Percentiles rank a stretch among this genome's conserved stretches.
Conservation (phyloP, 1,140 invertebrate genomes). For the Medauroidea extradentata region DNA sequence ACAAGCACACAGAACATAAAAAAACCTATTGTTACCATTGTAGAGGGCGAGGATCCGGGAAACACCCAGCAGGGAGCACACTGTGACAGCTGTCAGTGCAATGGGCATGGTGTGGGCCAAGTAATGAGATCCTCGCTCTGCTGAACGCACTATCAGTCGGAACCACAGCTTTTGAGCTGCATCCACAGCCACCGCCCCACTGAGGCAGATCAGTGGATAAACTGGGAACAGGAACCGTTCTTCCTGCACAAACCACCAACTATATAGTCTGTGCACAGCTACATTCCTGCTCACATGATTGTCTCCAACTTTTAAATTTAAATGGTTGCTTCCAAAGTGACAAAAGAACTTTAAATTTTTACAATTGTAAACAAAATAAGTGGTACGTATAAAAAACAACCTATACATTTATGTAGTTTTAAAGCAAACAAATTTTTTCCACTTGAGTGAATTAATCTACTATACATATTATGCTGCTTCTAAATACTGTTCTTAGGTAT, state of each 20-base stretch:
- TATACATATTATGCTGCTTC: too few species aligned
- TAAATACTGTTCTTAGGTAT: too few species aligned
- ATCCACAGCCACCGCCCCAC: slow-evolving; percentile 79
- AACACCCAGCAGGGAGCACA: slow-evolving; percentile 53
- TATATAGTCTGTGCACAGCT: neutral
- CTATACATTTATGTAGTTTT: too few species aligned
- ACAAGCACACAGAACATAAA: too few species aligned
- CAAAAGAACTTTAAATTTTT: too few species aligned
- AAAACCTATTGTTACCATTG: slow-evolving; percentile 43
- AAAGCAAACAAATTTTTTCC: too few species aligned
- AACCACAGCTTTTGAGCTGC: slow-evolving; percentile 72
- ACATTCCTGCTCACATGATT: too few species aligned
- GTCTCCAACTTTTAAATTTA: too few species aligned
- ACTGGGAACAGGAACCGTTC: slow-evolving; percentile 95
- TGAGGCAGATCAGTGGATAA: slow-evolving; percentile 87
- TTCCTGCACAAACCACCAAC: slow-evolving; percentile 50
- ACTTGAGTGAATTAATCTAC: too few species aligned
- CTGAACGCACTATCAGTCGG: slow-evolving; percentile 52
- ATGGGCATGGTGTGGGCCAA: slow-evolving; percentile 67
- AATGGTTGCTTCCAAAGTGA: too few species aligned
- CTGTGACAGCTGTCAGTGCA: slow-evolving; percentile 56
- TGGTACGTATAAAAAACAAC: too few species aligned
- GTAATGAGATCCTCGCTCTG: slow-evolving; percentile 60
- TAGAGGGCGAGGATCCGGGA: slow-evolving; percentile 47
- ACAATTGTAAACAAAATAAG: too few species aligned